These are phyloP conservation scores for Hydrophis major DNA, from an alignment of 2,797 vertebrate genomes.

Conservation along the genomic window DNA sequence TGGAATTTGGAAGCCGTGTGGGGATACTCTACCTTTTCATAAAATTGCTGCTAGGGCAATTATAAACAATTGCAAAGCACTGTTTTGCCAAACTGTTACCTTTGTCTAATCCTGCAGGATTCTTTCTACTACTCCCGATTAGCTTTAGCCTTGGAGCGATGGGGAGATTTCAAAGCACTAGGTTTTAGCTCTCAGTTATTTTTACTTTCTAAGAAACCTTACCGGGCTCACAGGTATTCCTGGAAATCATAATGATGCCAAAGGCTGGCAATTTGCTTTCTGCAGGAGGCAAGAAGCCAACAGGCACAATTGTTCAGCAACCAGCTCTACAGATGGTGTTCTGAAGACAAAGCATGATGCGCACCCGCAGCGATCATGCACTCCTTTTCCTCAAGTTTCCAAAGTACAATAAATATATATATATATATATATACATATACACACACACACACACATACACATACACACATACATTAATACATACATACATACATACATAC, in stretches of 20 bases:
- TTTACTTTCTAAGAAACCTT: background rate
- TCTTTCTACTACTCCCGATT: background rate
- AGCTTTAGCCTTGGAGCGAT: background rate
- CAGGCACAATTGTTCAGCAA: background rate
- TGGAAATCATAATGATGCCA: background rate
- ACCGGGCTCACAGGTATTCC: background rate
- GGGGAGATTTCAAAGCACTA: background rate
- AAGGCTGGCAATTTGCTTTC: background rate
- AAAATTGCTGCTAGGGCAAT: background rate
- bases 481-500: no score
- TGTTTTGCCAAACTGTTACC: background rate
- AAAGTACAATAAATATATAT: background rate
- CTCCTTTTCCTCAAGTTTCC: background rate
- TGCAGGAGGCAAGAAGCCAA: background rate
- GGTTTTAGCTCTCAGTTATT: background rate
- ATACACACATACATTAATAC: no score
- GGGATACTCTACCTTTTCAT: background rate
- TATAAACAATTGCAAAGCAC: background rate
- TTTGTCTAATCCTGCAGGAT: background rate
- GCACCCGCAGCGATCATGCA: no score
- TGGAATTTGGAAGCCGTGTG: background rate
- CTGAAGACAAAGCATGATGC: background rate
- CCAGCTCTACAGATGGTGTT: background rate
- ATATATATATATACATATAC: background rate
- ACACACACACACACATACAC: no score